Conservation (phyloP, 2,797 vertebrate genomes). For the Sylvia borin region DNA sequence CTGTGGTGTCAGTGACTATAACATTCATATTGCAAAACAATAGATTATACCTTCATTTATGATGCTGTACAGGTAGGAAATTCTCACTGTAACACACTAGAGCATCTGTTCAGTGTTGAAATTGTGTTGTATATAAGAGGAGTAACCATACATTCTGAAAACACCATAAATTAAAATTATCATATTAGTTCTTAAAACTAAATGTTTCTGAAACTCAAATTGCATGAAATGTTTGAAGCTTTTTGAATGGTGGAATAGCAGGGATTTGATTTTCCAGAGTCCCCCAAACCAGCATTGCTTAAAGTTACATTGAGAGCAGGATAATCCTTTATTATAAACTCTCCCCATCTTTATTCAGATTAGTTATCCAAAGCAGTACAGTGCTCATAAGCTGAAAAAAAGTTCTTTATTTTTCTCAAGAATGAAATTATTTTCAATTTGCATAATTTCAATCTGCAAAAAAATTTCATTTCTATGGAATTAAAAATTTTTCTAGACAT, state of each 20-base stretch:
- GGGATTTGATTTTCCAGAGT: neutral
- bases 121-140: neutral
- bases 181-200: neutral
- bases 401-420: neutral
- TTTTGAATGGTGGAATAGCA: neutral
- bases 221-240: neutral
- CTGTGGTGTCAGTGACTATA: neutral
- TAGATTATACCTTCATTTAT: neutral
- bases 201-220: neutral
- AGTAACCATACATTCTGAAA: neutral
- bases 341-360: neutral
- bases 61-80: neutral
- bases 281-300: neutral
- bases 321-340: neutral
- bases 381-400: neutral
- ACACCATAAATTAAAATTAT: neutral
- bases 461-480: neutral
- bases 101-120: neutral
- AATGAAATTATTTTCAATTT: neutral
- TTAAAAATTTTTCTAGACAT: neutral
- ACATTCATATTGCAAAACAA: neutral
- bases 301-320: neutral
- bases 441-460: neutral
- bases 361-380: neutral
- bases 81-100: neutral